A percentile compares a stretch with the other conserved stretches of the same genome.
These are phyloP conservation scores for Orbicella faveolata DNA, from an alignment of 64 coral and sea anemone species.

Conservation along the genomic window DNA sequence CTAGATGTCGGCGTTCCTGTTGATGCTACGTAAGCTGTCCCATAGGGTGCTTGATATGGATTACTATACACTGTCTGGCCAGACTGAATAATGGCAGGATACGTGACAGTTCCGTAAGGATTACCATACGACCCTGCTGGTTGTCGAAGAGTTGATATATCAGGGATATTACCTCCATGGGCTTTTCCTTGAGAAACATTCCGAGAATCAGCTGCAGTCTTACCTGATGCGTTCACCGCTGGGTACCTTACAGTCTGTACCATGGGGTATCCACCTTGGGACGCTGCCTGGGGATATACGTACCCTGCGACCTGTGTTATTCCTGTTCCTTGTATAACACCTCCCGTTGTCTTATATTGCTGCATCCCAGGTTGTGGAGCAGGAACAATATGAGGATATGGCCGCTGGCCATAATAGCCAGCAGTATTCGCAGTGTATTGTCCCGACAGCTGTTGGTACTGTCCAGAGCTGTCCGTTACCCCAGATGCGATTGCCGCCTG, in stretches of 20 bases:
- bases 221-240: conserved; percentile 67
- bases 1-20: conserved; percentile 74
- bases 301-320: conserved; percentile 62
- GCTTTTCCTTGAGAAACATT: conserved; percentile 24
- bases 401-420: conserved; percentile 82
- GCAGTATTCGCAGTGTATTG: conserved; percentile 75
- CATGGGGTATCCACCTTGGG: conserved; percentile 73
- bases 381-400: conserved; percentile 92
- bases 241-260: conserved; percentile 93
- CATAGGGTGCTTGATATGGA: conserved; percentile 65
- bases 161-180: conserved; percentile 76
- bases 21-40: conserved; percentile 65
- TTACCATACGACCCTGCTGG: conserved; percentile 62
- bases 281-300: conserved; percentile 65
- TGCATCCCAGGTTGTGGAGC: conserved; percentile 56
- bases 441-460: conserved; percentile 62
- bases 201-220: conserved; percentile 61
- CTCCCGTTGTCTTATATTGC: conserved; percentile 65
- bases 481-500: conserved; percentile 37
- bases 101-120: conserved; percentile 69
- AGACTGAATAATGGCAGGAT: conserved; percentile 79
- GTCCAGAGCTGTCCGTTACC: conserved; percentile 63
- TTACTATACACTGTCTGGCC: conserved; percentile 79
- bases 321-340: conserved; percentile 90
- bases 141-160: conserved; percentile 84